Evolutionary conservation across 2,888 invertebrate genomes (phyloP), one percentile per base, ranked within the genome.

Genomic region (Lepetodrilus schrolli): DNA sequence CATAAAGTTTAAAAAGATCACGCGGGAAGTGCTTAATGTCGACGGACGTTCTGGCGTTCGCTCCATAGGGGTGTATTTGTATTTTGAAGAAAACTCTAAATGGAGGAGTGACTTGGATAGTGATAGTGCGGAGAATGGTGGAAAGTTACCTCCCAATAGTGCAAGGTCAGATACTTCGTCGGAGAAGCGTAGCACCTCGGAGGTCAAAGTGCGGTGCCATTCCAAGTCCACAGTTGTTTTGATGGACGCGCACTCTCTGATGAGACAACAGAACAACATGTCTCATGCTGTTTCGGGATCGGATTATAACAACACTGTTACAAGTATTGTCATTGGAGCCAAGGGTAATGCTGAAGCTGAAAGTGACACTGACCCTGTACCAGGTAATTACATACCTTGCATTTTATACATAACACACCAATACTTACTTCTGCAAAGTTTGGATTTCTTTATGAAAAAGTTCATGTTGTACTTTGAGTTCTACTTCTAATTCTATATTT

Each of bases 1-100:
- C 34, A 49, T 48, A 21, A 68, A 70, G 5, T 58, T 76, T 58
- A 51, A 70, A 4, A 73, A 70, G 49, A 74, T 76, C 26, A 65
- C 69, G 21, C 71, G 76, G 7, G 73, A 71, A 48, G 38, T 71
- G 13, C 58, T 65, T 50, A 23, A 37, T 66, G n/a, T 68, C n/a
- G 58, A 58, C 34, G 30, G 34, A 30, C 13, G 17, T 7, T 17
- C 34, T 8, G 30, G 26, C 17, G 58, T 58, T 34, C 58, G 58
- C 21, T 30, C 58, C 58, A 58, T 58, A n/a, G 58, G 58, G 34
- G 58, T 58, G 26, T 58, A 58, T 58, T 34, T 58, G 10, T 58
- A 58, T 58, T 58, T 58, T 34, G 30, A 58, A 34, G 58, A 58
- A 34, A 58, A 34, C 34, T 58, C 34, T 7, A 17, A 23, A 1